Evolutionary conservation across 1,140 invertebrate species (phyloP).

Genomic region (Drosophila kepulauana): DNA sequence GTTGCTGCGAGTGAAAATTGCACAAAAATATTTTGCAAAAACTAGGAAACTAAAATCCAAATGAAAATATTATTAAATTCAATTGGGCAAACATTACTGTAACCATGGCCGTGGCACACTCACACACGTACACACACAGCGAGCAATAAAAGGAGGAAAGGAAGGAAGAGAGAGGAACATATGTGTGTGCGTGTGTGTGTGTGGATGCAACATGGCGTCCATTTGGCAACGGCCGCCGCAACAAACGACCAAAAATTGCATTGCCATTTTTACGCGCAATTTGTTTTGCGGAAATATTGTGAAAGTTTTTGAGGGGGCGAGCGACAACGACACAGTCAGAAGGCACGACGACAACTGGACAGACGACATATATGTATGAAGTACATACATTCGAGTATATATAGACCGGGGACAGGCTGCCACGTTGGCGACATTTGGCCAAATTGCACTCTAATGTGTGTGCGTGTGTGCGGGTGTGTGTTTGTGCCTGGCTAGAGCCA

Average conservation of each 20-base stretch:
- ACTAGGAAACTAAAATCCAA: constrained; percentile 79
- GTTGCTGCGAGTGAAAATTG: constrained; percentile 49
- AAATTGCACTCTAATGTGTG: constrained; percentile 79
- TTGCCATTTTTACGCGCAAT: constrained; percentile 83
- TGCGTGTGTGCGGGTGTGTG: constrained; percentile 35
- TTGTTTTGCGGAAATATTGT: constrained; percentile 83
- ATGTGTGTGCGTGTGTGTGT: constrained; percentile 32
- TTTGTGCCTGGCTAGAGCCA: constrained; percentile 24
- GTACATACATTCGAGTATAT: neutral
- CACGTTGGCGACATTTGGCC: constrained; percentile 81
- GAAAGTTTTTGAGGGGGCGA: constrained; percentile 68
- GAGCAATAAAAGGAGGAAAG: neutral
- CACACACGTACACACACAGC: constrained; percentile 21
- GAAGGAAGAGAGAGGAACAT: constrained; percentile 37
- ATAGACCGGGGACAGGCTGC: constrained; percentile 60
- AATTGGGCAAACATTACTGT: constrained; percentile 82
- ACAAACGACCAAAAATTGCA: constrained; percentile 83
- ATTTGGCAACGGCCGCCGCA: constrained; percentile 80
- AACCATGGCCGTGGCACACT: constrained; percentile 42
- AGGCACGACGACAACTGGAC: constrained; percentile 4
- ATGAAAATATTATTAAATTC: constrained; percentile 84
- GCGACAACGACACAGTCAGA: constrained; percentile 16
- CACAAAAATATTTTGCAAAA: constrained; percentile 59
- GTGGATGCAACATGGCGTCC: constrained; percentile 80
- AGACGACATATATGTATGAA: neutral